Evolutionary conservation across 2,113 vertebrate species (phyloP).

Genomic region (Podarcis muralis): DNA sequence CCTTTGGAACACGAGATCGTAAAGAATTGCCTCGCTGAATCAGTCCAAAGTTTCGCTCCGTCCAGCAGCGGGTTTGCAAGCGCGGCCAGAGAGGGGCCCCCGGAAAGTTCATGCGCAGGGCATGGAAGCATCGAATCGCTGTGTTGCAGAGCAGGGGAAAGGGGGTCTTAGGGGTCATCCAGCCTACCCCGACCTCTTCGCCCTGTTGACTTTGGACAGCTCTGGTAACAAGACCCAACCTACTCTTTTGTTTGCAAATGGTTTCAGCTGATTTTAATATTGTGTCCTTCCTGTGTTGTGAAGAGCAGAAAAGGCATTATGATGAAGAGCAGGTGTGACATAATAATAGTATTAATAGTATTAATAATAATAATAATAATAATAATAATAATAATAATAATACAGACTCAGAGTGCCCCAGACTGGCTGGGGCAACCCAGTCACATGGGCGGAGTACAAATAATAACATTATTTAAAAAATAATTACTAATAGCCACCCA

Average conservation of each 20-base stretch:
- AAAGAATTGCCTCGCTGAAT: background rate
- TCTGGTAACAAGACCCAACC: too few relatives aligned
- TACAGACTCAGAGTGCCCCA: too few relatives aligned
- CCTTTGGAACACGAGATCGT: background rate
- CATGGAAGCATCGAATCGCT: too few relatives aligned
- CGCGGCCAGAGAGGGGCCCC: background rate
- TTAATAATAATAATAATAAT: too few relatives aligned
- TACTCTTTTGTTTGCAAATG: background rate
- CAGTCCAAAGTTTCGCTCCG: background rate
- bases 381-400: too few relatives aligned
- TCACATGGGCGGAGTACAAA: too few relatives aligned
- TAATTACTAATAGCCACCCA: too few relatives aligned
- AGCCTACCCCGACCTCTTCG: background rate
- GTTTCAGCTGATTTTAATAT: background rate
- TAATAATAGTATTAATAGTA: too few relatives aligned
- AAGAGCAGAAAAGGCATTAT: background rate
- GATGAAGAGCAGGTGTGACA: background rate
- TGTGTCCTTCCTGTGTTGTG: too few relatives aligned
- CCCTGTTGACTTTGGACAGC: too few relatives aligned
- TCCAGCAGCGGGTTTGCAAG: background rate
- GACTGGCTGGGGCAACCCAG: too few relatives aligned
- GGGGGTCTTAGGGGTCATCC: background rate
- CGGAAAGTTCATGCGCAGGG: background rate
- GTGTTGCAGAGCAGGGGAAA: background rate
- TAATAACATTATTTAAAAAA: too few relatives aligned